Evolutionary conservation across 2,888 invertebrate species (phyloP), one percentile per base, ranked within the genome.

Genomic region (Nipponacmea schrenckii): DNA sequence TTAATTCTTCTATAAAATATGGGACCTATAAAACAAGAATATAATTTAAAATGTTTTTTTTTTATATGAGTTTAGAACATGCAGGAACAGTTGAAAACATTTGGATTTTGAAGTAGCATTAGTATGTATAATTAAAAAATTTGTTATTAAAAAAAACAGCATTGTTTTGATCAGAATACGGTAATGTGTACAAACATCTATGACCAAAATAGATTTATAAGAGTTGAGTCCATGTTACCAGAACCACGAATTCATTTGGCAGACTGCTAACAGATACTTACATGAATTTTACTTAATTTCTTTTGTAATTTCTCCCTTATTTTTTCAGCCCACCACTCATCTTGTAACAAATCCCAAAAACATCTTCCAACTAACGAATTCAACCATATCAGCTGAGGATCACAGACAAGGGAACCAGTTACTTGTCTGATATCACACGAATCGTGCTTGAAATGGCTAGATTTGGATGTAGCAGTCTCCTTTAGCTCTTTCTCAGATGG

Each of bases 271-370:
- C 48, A 17, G n/a, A 48, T 27, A 85, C 87, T 85, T 84, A 94
- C 93, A 90, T 94, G 95, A 79, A 97, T 94, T 73, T 94, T 94
- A 73, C 93, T 92, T 2, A 97, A 91, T 90, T 97, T 97, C 84
- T 93, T 92, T 90, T 97, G 95, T 85, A 96, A 93, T 85, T 93
- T 92, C 68, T 93, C 92, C 86, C 93, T 93, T 50, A 96, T 91
- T 75, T 92, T 91, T 71, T 91, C 91, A 50, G 93, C 92, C 90
- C 94, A 94, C 73, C 90, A 89, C 1, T 92, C 91, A 86, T 95
- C 93, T 46, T 93, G 92, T 86, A 95, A 92, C 86, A 95, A 92
- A 89, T 97, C 97, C 89, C 93, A 96, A 81, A 95, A 91, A 62
- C 96, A 89, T 68, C 96, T 91, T 46, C 94, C 94, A 31, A 95